These are phyloP conservation scores for Dryocosmus kuriphilus DNA, from an alignment of 2,888 invertebrate species.

Conservation along the genomic window DNA sequence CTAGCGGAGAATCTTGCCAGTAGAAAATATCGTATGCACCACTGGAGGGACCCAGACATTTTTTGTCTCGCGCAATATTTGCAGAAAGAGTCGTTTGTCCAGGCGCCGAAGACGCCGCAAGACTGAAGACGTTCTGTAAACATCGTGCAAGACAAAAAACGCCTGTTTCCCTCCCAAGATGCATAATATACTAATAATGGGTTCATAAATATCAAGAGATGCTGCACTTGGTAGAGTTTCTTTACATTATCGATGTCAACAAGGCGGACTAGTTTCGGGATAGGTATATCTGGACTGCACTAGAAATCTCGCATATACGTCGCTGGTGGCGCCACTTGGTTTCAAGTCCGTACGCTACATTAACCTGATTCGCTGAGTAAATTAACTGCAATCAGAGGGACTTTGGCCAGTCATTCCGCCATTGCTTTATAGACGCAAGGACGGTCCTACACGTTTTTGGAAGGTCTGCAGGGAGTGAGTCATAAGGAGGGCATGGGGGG, in stretches of 20 bases:
- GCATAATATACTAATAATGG: neutral
- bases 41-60: too few species aligned
- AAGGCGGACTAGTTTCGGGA: neutral
- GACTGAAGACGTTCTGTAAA: too few species aligned
- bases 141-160: too few species aligned
- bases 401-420: constrained; percentile 51
- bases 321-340: constrained; percentile 56
- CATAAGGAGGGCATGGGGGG: neutral
- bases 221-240: neutral
- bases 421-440: constrained; percentile 43
- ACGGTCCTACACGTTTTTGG: constrained; percentile 45
- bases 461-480: neutral
- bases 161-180: too few species aligned
- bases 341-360: constrained; percentile 73
- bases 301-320: constrained; percentile 5
- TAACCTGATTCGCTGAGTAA: constrained; percentile 76
- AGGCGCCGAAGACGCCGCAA: too few species aligned
- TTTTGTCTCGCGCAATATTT: too few species aligned
- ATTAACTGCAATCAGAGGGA: constrained; percentile 76
- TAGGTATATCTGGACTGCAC: neutral
- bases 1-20: too few species aligned
- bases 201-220: neutral
- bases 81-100: too few species aligned
- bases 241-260: neutral
- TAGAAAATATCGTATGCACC: too few species aligned